Evolutionary conservation across 1,140 invertebrate species (phyloP).

Genomic region (Oscheius sp.): DNA sequence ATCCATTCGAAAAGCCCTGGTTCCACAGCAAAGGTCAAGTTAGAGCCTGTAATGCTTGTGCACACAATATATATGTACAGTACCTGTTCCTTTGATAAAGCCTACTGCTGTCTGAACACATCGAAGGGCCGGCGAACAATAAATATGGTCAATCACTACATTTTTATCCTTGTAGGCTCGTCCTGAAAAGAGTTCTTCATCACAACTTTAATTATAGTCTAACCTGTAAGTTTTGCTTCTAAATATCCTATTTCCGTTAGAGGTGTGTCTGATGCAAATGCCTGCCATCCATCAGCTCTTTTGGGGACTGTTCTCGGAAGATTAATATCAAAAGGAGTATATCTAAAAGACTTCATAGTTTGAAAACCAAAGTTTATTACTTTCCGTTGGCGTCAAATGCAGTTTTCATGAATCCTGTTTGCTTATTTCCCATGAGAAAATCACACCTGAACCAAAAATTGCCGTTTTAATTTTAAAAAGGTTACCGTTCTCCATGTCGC

Average conservation of each 20-base stretch:
- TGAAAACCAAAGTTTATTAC: slow-evolving; percentile 80
- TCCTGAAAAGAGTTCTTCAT: neutral
- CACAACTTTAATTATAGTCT: slow-evolving; percentile 1
- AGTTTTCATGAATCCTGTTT: slow-evolving; percentile 1
- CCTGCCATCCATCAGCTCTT: slow-evolving; percentile 69
- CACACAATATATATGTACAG: neutral
- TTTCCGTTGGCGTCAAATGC: slow-evolving; percentile 54
- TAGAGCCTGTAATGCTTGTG: neutral
- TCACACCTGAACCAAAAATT: neutral
- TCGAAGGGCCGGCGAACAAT: slow-evolving; percentile 79
- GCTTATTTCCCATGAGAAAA: slow-evolving; percentile 1
- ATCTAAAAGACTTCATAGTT: slow-evolving; percentile 69
- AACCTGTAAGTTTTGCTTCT: slow-evolving; percentile 27
- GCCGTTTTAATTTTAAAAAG: neutral
- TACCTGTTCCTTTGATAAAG: slow-evolving; percentile 62
- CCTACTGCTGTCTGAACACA: slow-evolving; percentile 77
- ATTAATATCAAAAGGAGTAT: slow-evolving; percentile 81
- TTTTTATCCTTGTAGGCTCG: slow-evolving; percentile 1
- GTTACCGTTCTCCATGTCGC: slow-evolving; percentile 27
- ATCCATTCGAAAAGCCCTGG: slow-evolving; percentile 87
- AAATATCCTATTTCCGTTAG: slow-evolving; percentile 73
- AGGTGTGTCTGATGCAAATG: slow-evolving; percentile 63
- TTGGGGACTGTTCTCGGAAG: slow-evolving; percentile 73
- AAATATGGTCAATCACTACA: slow-evolving; percentile 70
- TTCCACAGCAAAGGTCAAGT: slow-evolving; percentile 71